A percentile compares a stretch with the other conserved stretches of the same genome.
Evolutionary conservation across 2,797 vertebrate species (phyloP).

Genomic region (Geotrypetes seraphini): DNA sequence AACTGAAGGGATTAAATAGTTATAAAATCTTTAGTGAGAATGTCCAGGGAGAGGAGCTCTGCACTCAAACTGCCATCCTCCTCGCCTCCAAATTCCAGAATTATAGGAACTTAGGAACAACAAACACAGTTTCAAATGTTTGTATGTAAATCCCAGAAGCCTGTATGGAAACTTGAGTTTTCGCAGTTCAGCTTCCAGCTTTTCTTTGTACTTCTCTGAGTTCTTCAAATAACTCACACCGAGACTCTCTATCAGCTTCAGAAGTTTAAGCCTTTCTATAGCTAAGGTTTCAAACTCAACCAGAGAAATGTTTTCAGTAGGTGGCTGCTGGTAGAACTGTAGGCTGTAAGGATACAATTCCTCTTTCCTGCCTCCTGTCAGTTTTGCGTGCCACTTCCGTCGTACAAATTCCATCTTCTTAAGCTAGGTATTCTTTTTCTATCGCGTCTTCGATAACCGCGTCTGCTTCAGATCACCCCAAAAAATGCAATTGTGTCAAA

Average conservation of each 20-base stretch:
- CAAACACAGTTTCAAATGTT: no score
- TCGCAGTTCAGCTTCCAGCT: slow-evolving; percentile 53
- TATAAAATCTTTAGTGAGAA: no score
- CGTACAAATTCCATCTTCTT: slow-evolving; percentile 47
- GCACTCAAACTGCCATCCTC: no score
- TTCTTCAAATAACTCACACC: slow-evolving; percentile 70
- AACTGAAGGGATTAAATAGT: no score
- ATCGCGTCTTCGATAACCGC: no score
- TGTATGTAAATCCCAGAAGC: no score
- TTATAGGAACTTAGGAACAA: no score
- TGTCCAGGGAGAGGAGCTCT: no score
- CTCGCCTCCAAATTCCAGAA: no score
- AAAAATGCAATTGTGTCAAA: no score
- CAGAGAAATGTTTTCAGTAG: slow-evolving; percentile 79
- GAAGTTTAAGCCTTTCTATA: slow-evolving; percentile 77
- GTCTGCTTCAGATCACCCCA: no score
- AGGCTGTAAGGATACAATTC: slow-evolving; percentile 69
- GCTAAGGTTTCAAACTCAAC: slow-evolving; percentile 84
- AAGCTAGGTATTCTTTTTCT: no score
- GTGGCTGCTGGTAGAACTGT: slow-evolving; percentile 83
- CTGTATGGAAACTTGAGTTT: slow-evolving; percentile 68
- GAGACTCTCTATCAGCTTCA: slow-evolving; percentile 81
- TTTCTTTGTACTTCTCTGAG: slow-evolving; percentile 50
- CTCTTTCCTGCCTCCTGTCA: slow-evolving; percentile 21
- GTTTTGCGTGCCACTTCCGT: slow-evolving; percentile 16